Evolutionary conservation across 2,797 vertebrate genomes (phyloP).

Genomic region (Kryptolebias ocellatus): DNA sequence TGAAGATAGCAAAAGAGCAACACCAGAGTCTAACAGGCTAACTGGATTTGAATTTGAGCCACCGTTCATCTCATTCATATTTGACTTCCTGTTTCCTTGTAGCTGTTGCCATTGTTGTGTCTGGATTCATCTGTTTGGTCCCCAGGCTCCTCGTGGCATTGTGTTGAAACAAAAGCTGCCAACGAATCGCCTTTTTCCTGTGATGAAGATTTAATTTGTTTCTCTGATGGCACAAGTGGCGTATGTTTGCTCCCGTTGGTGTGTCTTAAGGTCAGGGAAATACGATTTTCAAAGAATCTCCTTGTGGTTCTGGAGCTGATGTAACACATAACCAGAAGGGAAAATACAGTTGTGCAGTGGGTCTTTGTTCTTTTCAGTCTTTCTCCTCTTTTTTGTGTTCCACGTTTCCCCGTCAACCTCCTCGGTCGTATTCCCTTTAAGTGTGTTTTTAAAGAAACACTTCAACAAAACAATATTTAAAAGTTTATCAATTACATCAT

Average conservation of each 20-base stretch:
- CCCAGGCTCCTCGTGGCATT: slow-evolving; percentile 50
- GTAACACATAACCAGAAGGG: slow-evolving; percentile 24
- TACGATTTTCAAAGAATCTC: slow-evolving; percentile 58
- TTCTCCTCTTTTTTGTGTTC: not conserved
- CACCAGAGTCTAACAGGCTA: slow-evolving; percentile 79
- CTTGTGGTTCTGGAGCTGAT: slow-evolving; percentile 39
- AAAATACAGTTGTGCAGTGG: slow-evolving; percentile 21
- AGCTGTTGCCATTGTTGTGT: slow-evolving; percentile 2
- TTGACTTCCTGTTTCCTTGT: slow-evolving; percentile 34
- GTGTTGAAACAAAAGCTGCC: slow-evolving; percentile 57
- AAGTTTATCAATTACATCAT: not conserved
- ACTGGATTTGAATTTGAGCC: slow-evolving; percentile 72
- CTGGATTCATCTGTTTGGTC: slow-evolving; percentile 46
- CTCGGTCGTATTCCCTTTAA: not conserved
- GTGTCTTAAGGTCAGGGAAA: slow-evolving; percentile 37
- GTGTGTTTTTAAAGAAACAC: not conserved
- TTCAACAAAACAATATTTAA: no score
- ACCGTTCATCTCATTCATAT: slow-evolving; percentile 22
- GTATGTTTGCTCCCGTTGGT: slow-evolving; percentile 62
- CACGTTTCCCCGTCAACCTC: not conserved
- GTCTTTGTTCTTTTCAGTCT: not conserved
- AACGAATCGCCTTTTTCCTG: slow-evolving; percentile 65
- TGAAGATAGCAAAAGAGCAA: slow-evolving; percentile 74
- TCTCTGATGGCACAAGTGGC: slow-evolving; percentile 59
- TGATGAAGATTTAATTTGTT: slow-evolving; percentile 75